Evolutionary conservation across 2,888 invertebrate genomes (phyloP).

Genomic region (Sminthurides aquaticus): DNA sequence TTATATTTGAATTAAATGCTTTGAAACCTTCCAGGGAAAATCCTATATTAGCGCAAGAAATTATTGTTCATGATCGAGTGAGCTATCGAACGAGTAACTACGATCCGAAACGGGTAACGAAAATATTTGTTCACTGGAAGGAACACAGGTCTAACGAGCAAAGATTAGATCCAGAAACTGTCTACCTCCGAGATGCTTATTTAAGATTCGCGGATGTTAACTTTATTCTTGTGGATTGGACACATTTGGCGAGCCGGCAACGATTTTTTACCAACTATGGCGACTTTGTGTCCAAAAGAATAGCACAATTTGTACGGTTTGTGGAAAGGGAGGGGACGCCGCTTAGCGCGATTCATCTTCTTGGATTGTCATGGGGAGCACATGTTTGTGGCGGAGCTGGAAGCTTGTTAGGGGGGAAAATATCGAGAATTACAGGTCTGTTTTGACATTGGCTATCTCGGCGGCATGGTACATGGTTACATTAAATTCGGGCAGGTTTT

Average conservation of each 20-base stretch:
- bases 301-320: constrained; percentile 25
- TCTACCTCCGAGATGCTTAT: constrained; percentile 31
- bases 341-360: constrained; percentile 27
- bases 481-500: no score
- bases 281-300: constrained; percentile 26
- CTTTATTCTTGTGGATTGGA: constrained; percentile 33
- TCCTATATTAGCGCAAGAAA: constrained; percentile 31
- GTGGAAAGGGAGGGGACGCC: constrained; percentile 24
- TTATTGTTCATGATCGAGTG: constrained; percentile 23
- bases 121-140: constrained; percentile 30
- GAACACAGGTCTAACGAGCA: constrained; percentile 31
- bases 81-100: constrained; percentile 27
- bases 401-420: constrained; percentile 18
- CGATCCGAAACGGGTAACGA: constrained; percentile 27
- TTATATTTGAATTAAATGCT: no score
- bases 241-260: constrained; percentile 19
- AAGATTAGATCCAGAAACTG: constrained; percentile 30
- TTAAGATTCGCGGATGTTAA: constrained; percentile 33
- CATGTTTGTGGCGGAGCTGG: constrained; percentile 31
- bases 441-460: no score
- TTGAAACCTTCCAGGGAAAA: no score
- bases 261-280: constrained; percentile 28
- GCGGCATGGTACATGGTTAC: no score
- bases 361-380: constrained; percentile 33
- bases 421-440: constrained; percentile 32